These are phyloP conservation scores for Drosophila rhopaloa DNA, from an alignment of 1,140 invertebrate species.

Conservation along the genomic window DNA sequence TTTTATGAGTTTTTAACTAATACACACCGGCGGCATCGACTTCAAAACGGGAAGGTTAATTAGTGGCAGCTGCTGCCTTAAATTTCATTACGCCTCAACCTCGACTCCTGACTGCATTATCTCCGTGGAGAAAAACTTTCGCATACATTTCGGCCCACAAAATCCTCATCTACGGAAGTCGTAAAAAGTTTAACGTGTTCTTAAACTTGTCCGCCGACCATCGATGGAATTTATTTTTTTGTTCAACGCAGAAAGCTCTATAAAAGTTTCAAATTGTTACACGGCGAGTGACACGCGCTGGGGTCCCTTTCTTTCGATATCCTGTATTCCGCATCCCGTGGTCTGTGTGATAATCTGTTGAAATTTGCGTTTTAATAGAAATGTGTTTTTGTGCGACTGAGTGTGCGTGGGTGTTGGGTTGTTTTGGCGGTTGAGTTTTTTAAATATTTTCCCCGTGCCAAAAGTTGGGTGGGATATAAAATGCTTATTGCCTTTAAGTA, in stretches of 20 bases:
- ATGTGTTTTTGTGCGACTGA: slow-evolving; percentile 34
- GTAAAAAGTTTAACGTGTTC: slow-evolving; percentile 78
- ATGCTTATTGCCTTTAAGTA: slow-evolving; percentile 81
- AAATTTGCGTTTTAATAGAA: slow-evolving; percentile 81
- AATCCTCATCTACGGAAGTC: slow-evolving; percentile 61
- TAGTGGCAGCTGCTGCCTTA: slow-evolving; percentile 61
- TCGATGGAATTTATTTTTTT: slow-evolving; percentile 37
- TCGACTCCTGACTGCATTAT: slow-evolving; percentile 42
- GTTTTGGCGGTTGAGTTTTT: slow-evolving; percentile 11
- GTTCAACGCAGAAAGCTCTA: slow-evolving; percentile 37
- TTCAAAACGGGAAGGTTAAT: slow-evolving; percentile 69
- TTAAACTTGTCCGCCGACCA: slow-evolving; percentile 56
- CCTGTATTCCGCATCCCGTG: slow-evolving; percentile 6
- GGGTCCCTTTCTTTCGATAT: background rate
- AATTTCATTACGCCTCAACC: slow-evolving; percentile 54
- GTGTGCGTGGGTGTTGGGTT: slow-evolving; percentile 10
- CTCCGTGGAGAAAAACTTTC: slow-evolving; percentile 15
- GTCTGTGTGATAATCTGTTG: slow-evolving; percentile 73
- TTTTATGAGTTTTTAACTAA: slow-evolving; percentile 76
- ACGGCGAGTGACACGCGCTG: slow-evolving; percentile 75
- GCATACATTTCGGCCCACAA: slow-evolving; percentile 25
- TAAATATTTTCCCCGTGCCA: slow-evolving; percentile 9
- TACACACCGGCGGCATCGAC: slow-evolving; percentile 14
- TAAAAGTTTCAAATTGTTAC: slow-evolving; percentile 81
- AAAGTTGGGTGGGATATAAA: slow-evolving; percentile 60